Percentiles rank a stretch among this genome's conserved stretches.
Evolutionary conservation across 2,888 invertebrate species (phyloP).

Genomic region (Andrena minutula): DNA sequence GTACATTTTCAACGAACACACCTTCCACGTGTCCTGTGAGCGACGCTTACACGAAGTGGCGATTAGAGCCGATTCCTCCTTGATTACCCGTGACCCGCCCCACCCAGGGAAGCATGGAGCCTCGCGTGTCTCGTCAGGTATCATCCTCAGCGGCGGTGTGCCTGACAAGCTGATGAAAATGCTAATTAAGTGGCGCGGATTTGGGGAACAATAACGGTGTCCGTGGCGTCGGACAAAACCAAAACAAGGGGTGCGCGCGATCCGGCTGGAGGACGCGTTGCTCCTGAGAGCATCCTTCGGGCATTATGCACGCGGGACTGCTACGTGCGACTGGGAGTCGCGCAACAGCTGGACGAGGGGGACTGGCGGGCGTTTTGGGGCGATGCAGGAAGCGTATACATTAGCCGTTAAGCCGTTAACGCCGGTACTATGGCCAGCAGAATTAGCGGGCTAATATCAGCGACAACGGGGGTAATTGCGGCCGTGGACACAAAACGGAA

Average conservation of each 20-base stretch:
- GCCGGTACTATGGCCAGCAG: constrained; percentile 23
- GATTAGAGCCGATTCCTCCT: not conserved
- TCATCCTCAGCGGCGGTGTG: constrained; percentile 17
- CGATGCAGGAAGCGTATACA: constrained; percentile 18
- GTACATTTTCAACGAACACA: too few relatives aligned
- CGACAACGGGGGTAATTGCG: constrained; percentile 42
- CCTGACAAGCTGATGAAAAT: constrained; percentile 62
- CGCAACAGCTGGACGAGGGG: not conserved
- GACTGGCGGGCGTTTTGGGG: constrained; percentile 6
- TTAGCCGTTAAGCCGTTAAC: constrained; percentile 38
- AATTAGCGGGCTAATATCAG: constrained; percentile 42
- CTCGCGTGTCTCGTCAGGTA: constrained; percentile 7
- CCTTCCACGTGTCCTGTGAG: too few relatives aligned
- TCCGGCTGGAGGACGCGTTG: constrained; percentile 11
- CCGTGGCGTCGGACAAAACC: constrained; percentile 41
- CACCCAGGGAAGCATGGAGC: constrained; percentile 25
- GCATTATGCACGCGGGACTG: constrained; percentile 26
- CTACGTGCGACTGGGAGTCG: constrained; percentile 2
- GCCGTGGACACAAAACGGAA: constrained; percentile 22
- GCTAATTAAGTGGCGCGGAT: constrained; percentile 62
- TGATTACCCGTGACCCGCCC: not conserved
- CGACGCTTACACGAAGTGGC: not conserved
- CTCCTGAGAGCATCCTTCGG: constrained; percentile 40
- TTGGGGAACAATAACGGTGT: constrained; percentile 53
- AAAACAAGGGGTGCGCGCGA: constrained; percentile 36